Evolutionary conservation across 2,113 vertebrate species (phyloP).

Genomic region (Corythoichthys haematopterus): DNA sequence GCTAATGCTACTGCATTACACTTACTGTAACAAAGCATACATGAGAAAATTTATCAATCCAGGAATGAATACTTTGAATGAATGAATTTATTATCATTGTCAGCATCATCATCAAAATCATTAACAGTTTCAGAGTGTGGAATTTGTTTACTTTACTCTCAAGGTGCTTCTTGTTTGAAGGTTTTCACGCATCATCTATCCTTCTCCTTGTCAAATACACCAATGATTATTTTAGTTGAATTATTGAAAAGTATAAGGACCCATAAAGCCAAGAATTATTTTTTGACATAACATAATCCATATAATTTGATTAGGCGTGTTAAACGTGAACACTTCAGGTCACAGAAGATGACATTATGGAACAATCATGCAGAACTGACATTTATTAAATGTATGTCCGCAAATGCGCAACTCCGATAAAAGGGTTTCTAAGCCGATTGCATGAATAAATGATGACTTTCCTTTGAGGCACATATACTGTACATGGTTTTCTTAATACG

Average conservation of each 20-base stretch:
- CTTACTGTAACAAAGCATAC: no score
- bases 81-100: no score
- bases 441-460: slow-evolving; percentile 41
- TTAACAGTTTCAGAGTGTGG: background rate
- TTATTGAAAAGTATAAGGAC: slow-evolving; percentile 24
- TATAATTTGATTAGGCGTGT: slow-evolving; percentile 30
- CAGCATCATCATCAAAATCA: no score
- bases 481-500: slow-evolving; percentile 31
- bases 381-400: slow-evolving; percentile 12
- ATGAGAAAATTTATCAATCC: no score
- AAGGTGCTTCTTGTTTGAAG: background rate
- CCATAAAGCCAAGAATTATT: slow-evolving; percentile 16
- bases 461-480: slow-evolving; percentile 4
- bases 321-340: slow-evolving; percentile 21
- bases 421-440: slow-evolving; percentile 16
- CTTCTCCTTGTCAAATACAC: slow-evolving; percentile 12
- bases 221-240: slow-evolving; percentile 22
- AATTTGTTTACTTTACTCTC: background rate
- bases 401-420: slow-evolving; percentile 5
- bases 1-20: no score
- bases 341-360: slow-evolving; percentile 19
- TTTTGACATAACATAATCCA: slow-evolving; percentile 23
- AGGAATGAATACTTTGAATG: no score
- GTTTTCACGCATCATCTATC: background rate
- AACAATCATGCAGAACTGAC: slow-evolving; percentile 17